Evolutionary conservation across 2,797 vertebrate species (phyloP).

Genomic region (Brotula barbata): DNA sequence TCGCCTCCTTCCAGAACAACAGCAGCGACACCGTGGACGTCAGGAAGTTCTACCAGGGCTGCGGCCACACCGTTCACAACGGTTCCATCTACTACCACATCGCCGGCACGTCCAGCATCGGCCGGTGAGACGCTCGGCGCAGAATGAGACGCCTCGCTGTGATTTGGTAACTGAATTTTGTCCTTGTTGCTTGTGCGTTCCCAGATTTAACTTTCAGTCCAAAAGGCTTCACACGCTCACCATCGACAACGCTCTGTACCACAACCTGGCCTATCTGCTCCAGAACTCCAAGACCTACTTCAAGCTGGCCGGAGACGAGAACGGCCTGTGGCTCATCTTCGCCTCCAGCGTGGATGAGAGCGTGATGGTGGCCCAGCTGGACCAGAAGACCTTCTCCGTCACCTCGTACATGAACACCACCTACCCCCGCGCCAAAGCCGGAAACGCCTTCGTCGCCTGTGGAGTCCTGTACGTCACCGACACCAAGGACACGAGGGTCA

Average conservation of each 20-base stretch:
- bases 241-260: conserved; percentile 85
- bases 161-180: not conserved
- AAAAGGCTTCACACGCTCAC: conserved; percentile 73
- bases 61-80: conserved; percentile 88
- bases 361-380: conserved; percentile 86
- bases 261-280: conserved; percentile 89
- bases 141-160: not conserved
- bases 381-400: conserved; percentile 86
- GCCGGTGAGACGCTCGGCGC: conserved; percentile 78
- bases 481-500: conserved; percentile 86
- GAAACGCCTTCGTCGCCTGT: conserved; percentile 89
- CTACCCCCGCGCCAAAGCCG: conserved; percentile 91
- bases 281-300: conserved; percentile 96
- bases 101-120: conserved; percentile 85
- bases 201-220: conserved; percentile 84
- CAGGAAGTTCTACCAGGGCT: conserved; percentile 87
- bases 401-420: conserved; percentile 85
- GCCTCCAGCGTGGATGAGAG: conserved; percentile 86
- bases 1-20: conserved; percentile 81
- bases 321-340: conserved; percentile 94
- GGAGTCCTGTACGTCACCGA: conserved; percentile 94
- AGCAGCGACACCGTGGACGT: conserved; percentile 82
- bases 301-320: conserved; percentile 90
- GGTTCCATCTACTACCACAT: conserved; percentile 91
- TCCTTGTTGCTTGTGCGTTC: conserved; percentile 7